Percentiles rank a stretch among this genome's conserved stretches.
Conservation (phyloP, 2,113 vertebrate genomes). For the Motacilla alba region DNA sequence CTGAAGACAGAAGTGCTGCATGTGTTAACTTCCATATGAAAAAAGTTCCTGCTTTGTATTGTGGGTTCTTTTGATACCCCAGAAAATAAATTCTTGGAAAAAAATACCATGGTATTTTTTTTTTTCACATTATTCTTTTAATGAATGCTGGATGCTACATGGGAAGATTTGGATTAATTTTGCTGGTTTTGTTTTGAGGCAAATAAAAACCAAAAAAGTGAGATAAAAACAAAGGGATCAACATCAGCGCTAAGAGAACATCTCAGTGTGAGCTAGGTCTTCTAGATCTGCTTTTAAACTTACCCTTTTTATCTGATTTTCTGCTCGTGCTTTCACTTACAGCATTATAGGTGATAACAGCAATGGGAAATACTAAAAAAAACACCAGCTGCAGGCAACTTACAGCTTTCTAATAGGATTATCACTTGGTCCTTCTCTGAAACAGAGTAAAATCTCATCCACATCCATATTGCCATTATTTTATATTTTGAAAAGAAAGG, state of each 20-base stretch:
- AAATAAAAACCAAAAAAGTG: background rate
- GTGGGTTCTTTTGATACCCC: background rate
- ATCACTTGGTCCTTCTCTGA: background rate
- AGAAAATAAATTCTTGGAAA: background rate
- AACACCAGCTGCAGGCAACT: background rate
- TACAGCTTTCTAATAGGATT: background rate
- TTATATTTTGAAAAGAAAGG: background rate
- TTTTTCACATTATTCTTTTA: background rate
- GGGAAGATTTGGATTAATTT: background rate
- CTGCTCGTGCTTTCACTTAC: background rate
- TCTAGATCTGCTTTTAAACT: background rate
- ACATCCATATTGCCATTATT: background rate
- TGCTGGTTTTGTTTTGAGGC: background rate
- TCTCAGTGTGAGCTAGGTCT: background rate
- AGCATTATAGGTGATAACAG: background rate
- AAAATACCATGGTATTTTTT: background rate
- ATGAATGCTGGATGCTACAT: background rate
- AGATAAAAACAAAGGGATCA: background rate
- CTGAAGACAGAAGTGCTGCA: background rate
- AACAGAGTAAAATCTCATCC: background rate
- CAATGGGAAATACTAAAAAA: background rate
- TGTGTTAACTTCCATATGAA: fast-evolving
- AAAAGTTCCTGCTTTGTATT: background rate
- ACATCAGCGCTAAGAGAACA: background rate
- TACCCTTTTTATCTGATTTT: background rate